Base-by-base conservation (phyloP, 2,797 vertebrate genomes). In the Atherinosoma microstoma region DNA sequence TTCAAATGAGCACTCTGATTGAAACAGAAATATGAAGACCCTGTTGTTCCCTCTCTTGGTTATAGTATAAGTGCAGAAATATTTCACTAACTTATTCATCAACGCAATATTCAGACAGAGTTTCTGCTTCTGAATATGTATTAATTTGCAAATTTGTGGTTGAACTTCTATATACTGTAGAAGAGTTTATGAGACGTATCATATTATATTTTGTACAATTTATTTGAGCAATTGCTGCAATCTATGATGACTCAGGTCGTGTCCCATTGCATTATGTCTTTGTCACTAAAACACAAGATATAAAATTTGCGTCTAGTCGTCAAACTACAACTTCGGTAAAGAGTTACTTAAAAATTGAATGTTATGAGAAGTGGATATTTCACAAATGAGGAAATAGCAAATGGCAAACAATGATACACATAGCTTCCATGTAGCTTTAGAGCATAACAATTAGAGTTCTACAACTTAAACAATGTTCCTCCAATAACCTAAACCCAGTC, bases 1-100 rank as follows among this genome's bases (percentile, higher is more conserved):
- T 78, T 81, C 70, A 84, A 58, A 74, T 63, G 65, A 47, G 68
- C 59, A 73, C 62, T 60, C 42, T 78, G 76, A 90, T 81, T 84
- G 75, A 69, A 77, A 69, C 73, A 70, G 83, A 80, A 77, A 82
- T 72, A 64, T 49, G 20, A 64, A 75, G 38, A 58, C 42, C 65
- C 40, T 10, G 5, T 38, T 68, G 66, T 70, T 70, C 51, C 36
- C 10, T 42, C 58, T 49, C 35, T 57, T 70, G 30, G 34, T 70
- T 75, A 59, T 64, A 58, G 34, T 67, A 22, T 56, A 6, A 11
- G 5, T 76, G 59, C n/a, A 59, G 70, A 64, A 68, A 58, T 76
- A 49, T 49, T n/a, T n/a, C 8, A 8, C 20, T 38, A 15, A 13
- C 8, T 40, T 53, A 80, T 71, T 67, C 65, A 76, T 70, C 35